phyloP scores from a whole-genome alignment of 2,888 invertebrate genomes.

The Macaria notata region DNA sequence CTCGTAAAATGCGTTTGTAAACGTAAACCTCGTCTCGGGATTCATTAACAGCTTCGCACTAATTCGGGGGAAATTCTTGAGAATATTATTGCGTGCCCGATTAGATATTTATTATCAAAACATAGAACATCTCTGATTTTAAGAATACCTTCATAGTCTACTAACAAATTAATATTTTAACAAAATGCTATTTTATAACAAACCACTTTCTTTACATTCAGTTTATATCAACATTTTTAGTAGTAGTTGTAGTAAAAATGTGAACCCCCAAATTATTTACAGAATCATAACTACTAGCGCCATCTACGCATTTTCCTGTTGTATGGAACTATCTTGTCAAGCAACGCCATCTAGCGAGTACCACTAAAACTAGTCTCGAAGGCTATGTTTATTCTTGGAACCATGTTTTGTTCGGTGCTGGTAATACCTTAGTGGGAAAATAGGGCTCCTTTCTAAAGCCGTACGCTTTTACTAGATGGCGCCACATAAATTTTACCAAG shows the following conservation, averaged over 20 bases:
- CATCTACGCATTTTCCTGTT: slow-evolving; percentile 25
- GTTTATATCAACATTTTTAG: no score
- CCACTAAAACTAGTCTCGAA: slow-evolving; percentile 10
- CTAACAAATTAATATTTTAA: no score
- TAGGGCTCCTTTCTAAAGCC: slow-evolving; percentile 12
- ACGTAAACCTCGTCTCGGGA: slow-evolving; percentile 27
- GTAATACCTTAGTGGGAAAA: no score
- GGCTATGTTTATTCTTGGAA: not conserved
- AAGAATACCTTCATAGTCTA: no score
- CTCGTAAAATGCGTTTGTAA: slow-evolving; percentile 28
- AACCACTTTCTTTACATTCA: no score
- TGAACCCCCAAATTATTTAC: not conserved
- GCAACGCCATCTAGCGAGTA: slow-evolving; percentile 22
- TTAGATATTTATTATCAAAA: no score
- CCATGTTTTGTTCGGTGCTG: not conserved
- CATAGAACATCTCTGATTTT: no score
- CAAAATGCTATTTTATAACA: no score
- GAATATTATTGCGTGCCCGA: no score
- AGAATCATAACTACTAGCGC: slow-evolving; percentile 14
- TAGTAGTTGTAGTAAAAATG: no score
- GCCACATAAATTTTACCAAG: not conserved
- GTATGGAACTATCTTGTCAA: slow-evolving; percentile 18
- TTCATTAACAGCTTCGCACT: slow-evolving; percentile 10
- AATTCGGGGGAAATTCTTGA: no score
- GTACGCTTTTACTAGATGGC: slow-evolving; percentile 13